phyloP scores from a whole-genome alignment of 1,140 invertebrate genomes.

The Heterodera carotae region DNA sequence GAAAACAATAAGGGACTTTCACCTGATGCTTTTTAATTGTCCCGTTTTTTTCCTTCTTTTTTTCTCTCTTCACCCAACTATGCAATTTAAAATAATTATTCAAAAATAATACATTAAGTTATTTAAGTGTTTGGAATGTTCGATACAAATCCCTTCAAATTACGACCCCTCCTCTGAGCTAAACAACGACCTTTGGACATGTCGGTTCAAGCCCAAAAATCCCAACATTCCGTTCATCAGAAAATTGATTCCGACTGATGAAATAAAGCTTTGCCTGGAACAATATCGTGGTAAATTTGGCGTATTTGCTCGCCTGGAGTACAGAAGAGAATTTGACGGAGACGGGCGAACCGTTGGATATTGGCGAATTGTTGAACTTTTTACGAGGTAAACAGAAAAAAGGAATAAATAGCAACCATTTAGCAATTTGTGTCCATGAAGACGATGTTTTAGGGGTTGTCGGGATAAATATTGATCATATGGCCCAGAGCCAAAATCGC shows the following conservation, averaged over 20 bases:
- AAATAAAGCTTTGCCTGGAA: neutral
- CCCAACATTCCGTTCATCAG: conserved; percentile 4
- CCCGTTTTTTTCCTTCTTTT: too few species aligned
- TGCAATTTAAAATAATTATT: too few species aligned
- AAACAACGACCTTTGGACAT: conserved; percentile 1
- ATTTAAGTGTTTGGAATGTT: conserved; percentile 4
- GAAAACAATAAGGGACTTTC: too few species aligned
- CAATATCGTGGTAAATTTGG: neutral
- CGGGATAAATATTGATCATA: too few species aligned
- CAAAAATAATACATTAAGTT: neutral
- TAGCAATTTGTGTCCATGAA: too few species aligned
- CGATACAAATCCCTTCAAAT: neutral
- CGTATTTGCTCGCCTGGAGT: neutral
- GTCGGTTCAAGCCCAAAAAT: conserved; percentile 2
- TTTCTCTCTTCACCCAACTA: too few species aligned
- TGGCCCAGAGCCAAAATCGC: too few species aligned
- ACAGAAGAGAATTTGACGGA: neutral
- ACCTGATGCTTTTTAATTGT: too few species aligned
- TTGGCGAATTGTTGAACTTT: neutral
- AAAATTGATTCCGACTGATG: neutral
- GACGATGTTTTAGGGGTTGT: too few species aligned
- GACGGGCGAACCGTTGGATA: neutral
- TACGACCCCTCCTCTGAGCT: neutral
- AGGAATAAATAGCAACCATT: too few species aligned
- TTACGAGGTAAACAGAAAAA: neutral